Conservation (phyloP, 1,140 invertebrate species). For the Lerema accius region DNA sequence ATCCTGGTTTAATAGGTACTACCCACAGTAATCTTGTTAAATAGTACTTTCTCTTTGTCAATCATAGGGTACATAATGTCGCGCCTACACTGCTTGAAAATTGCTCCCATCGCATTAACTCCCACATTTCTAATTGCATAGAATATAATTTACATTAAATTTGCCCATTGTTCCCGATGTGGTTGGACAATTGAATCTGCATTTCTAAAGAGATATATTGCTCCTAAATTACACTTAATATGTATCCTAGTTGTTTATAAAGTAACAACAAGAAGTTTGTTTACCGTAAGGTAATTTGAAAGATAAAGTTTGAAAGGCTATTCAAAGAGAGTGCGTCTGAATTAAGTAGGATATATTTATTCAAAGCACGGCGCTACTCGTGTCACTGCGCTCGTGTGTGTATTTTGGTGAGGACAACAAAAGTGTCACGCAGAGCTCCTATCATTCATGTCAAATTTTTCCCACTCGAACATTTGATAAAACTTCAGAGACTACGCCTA, state of each 20-base stretch:
- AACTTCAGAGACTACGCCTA: slow-evolving; percentile 51
- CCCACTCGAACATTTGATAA: slow-evolving; percentile 18
- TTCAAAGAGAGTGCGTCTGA: slow-evolving; percentile 13
- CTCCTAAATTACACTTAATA: background rate
- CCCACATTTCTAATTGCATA: slow-evolving; percentile 19
- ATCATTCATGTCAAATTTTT: slow-evolving; percentile 11
- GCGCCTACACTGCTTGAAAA: slow-evolving; percentile 32
- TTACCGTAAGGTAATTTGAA: background rate
- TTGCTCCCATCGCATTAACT: slow-evolving; percentile 9
- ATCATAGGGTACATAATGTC: slow-evolving; percentile 20
- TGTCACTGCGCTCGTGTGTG: slow-evolving; percentile 15
- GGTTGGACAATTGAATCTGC: slow-evolving; percentile 3
- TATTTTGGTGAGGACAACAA: slow-evolving; percentile 9
- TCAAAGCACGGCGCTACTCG: slow-evolving; percentile 33
- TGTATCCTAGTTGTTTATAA: background rate
- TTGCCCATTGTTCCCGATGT: slow-evolving; percentile 12
- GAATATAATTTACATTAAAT: slow-evolving; percentile 5
- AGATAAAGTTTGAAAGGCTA: background rate
- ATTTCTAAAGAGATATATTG: background rate
- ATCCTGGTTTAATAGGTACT: background rate
- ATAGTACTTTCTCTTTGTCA: slow-evolving; percentile 36
- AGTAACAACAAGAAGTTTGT: background rate
- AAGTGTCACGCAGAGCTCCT: slow-evolving; percentile 24
- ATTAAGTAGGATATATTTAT: slow-evolving; percentile 40
- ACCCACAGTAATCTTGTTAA: background rate